Evolutionary conservation across 1,140 invertebrate species (phyloP).

Genomic region (Drosophila seguyi): DNA sequence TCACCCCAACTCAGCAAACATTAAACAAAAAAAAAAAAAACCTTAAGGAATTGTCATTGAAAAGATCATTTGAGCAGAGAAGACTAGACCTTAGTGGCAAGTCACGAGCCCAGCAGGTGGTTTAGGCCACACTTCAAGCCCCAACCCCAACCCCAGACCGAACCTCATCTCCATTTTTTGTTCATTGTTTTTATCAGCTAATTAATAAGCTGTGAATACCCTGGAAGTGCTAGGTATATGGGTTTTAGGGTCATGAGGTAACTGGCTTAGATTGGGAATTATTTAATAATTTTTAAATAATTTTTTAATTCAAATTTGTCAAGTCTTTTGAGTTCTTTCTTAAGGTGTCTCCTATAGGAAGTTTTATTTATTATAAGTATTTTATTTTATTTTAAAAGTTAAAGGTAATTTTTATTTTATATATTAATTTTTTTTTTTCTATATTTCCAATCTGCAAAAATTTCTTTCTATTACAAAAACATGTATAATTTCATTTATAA

Average conservation of each 20-base stretch:
- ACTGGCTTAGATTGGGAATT: too few species aligned
- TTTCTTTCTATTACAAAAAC: too few species aligned
- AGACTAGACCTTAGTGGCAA: neutral
- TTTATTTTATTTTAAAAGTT: too few species aligned
- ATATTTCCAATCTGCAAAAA: too few species aligned
- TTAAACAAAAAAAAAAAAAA: neutral
- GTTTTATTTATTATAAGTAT: too few species aligned
- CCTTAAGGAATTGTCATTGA: neutral
- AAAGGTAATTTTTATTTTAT: too few species aligned
- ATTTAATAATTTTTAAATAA: too few species aligned
- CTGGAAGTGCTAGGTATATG: neutral
- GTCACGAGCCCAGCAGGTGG: slow-evolving; percentile 27
- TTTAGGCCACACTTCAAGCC: neutral
- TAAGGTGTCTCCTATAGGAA: too few species aligned
- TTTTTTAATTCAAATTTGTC: too few species aligned
- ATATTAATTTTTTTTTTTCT: too few species aligned
- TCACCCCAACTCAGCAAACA: neutral
- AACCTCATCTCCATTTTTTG: neutral
- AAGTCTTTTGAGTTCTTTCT: too few species aligned
- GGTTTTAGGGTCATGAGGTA: neutral
- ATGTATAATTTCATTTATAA: too few species aligned
- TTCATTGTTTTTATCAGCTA: slow-evolving; percentile 40
- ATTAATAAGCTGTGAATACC: slow-evolving; percentile 47
- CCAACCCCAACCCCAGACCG: neutral
- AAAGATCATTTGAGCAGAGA: neutral